phyloP scores from a whole-genome alignment of 2,797 vertebrate species.

The Calcarius lapponicus region DNA sequence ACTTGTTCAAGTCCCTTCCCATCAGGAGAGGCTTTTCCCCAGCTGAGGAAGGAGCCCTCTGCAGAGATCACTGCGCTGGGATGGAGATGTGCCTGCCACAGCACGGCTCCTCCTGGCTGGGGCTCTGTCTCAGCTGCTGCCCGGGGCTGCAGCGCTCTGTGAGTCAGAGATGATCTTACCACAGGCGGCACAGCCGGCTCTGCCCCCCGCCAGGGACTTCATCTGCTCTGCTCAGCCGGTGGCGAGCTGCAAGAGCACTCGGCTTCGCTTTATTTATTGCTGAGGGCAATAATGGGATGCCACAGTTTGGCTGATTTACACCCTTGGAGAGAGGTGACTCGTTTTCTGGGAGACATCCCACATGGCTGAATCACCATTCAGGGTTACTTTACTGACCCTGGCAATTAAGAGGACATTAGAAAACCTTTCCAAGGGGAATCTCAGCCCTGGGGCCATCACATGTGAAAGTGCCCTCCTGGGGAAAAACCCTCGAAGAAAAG shows the following conservation, averaged over 20 bases:
- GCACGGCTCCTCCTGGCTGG: neutral
- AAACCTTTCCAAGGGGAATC: neutral
- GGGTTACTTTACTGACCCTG: neutral
- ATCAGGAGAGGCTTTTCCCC: neutral
- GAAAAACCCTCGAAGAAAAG: accelerated
- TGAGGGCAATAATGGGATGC: neutral
- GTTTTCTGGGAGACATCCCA: neutral
- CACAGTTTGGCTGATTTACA: neutral
- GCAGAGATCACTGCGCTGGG: neutral
- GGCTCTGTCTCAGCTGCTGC: neutral
- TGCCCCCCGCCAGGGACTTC: neutral
- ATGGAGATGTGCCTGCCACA: accelerated
- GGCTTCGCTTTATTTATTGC: constrained; percentile 24
- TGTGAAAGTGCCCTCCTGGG: neutral
- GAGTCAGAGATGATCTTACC: neutral
- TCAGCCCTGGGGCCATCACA: neutral
- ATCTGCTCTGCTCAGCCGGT: neutral
- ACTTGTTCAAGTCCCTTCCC: neutral
- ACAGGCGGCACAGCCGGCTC: neutral
- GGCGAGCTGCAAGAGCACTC: neutral
- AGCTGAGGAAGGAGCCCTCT: neutral
- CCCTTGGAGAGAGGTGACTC: neutral
- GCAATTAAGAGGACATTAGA: neutral
- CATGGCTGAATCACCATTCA: neutral
- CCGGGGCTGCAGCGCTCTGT: neutral